Percentiles rank a stretch among this genome's conserved stretches.
Conservation (phyloP, 2,888 invertebrate species). For the Nymphalis polychloros region DNA sequence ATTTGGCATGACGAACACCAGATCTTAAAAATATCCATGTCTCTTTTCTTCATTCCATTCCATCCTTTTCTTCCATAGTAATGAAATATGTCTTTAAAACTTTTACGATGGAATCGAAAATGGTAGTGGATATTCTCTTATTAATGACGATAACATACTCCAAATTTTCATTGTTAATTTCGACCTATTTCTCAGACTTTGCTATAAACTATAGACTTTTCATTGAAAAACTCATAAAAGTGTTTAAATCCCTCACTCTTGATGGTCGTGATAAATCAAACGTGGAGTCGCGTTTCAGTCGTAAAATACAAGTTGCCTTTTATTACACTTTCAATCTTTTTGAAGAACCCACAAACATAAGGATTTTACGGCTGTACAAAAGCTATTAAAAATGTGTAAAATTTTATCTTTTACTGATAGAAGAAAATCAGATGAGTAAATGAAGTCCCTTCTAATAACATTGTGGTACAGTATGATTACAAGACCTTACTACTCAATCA, state of each 20-base stretch:
- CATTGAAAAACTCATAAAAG: conserved; percentile 13
- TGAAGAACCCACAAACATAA: conserved; percentile 12
- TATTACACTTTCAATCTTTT: conserved; percentile 30
- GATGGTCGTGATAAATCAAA: conserved; percentile 16
- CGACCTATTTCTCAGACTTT: background rate
- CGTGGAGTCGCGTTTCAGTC: conserved; percentile 12
- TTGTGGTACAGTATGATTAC: too few species aligned
- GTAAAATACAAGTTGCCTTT: conserved; percentile 22
- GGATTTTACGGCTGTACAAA: conserved; percentile 4
- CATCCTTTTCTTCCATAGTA: too few species aligned
- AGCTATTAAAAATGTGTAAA: conserved; percentile 3
- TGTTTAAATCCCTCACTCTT: conserved; percentile 3
- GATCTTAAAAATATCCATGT: too few species aligned
- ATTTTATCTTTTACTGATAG: background rate
- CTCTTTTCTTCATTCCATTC: too few species aligned
- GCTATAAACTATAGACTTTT: conserved; percentile 10
- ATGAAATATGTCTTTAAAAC: too few species aligned
- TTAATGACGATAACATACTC: too few species aligned
- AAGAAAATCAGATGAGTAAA: background rate
- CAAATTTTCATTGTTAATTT: too few species aligned
- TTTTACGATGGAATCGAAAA: too few species aligned
- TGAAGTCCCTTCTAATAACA: background rate
- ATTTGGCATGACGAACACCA: too few species aligned
- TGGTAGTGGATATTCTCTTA: too few species aligned
- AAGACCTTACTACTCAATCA: too few species aligned